Conservation (phyloP, 2,888 invertebrate genomes). For the Orgyia antiqua region DNA sequence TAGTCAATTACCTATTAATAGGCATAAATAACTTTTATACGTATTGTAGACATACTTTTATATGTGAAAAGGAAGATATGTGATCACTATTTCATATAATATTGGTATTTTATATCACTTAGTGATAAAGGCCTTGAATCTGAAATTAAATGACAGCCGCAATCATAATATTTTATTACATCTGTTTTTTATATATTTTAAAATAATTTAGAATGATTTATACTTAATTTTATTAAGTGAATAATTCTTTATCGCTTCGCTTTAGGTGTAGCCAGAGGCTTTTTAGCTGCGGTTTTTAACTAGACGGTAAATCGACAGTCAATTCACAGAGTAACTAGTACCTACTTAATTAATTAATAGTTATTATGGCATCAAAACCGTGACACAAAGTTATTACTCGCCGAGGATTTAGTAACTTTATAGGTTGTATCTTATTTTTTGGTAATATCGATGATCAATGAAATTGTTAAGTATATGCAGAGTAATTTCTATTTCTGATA, state of each 20-base stretch:
- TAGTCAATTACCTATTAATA: slow-evolving; percentile 40
- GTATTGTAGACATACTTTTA: slow-evolving; percentile 31
- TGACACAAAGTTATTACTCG: slow-evolving; percentile 27
- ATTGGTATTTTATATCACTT: slow-evolving; percentile 50
- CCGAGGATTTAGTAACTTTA: too few species aligned
- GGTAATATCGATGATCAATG: too few species aligned
- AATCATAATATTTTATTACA: too few species aligned
- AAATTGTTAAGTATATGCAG: too few species aligned
- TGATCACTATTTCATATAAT: slow-evolving; percentile 46
- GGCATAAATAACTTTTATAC: slow-evolving; percentile 46
- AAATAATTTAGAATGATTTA: slow-evolving; percentile 51
- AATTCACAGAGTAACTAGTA: slow-evolving; percentile 31
- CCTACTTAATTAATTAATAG: slow-evolving; percentile 32
- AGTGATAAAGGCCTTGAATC: slow-evolving; percentile 44
- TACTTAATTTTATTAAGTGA: slow-evolving; percentile 67
- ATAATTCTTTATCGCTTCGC: slow-evolving; percentile 27
- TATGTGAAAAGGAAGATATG: slow-evolving; percentile 63
- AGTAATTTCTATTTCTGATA: too few species aligned
- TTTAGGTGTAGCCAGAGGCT: slow-evolving; percentile 3
- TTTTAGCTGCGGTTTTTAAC: not conserved
- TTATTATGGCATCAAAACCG: slow-evolving; percentile 38
- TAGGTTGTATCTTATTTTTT: too few species aligned
- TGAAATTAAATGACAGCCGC: slow-evolving; percentile 32
- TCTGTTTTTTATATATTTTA: slow-evolving; percentile 32
- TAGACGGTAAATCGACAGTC: slow-evolving; percentile 31